A percentile compares a stretch with the other conserved stretches of the same genome.
phyloP scores from a whole-genome alignment of 1,140 invertebrate genomes.

The Palaemon carinicauda region DNA sequence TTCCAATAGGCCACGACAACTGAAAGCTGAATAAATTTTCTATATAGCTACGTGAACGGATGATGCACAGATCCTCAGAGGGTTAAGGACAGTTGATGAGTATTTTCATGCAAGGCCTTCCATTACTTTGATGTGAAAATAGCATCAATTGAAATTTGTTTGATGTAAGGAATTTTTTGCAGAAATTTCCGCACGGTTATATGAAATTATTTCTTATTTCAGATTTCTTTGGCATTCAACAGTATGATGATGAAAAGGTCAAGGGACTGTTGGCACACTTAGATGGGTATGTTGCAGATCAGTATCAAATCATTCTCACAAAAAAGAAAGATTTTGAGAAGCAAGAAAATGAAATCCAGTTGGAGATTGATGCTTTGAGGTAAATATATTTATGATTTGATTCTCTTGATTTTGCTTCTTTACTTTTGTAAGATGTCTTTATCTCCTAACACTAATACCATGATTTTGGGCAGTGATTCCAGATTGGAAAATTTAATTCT shows the following conservation, averaged over 20 bases:
- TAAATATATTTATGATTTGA: not conserved
- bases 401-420: not conserved
- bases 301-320: not conserved
- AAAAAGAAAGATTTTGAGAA: conserved; percentile 33
- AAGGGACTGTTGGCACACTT: conserved; percentile 5
- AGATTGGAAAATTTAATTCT: too few relatives aligned
- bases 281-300: not conserved
- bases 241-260: conserved; percentile 31
- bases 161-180: too few relatives aligned
- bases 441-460: too few relatives aligned
- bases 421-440: not conserved
- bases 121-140: too few relatives aligned
- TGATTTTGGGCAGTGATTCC: too few relatives aligned
- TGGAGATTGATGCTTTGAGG: conserved; percentile 29
- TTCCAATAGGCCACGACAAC: too few relatives aligned
- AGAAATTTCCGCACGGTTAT: not conserved
- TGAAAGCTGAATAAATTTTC: too few relatives aligned
- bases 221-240: conserved; percentile 23
- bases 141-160: too few relatives aligned
- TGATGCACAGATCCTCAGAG: too few relatives aligned
- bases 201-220: not conserved
- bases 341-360: conserved; percentile 12
- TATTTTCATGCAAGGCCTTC: too few relatives aligned
- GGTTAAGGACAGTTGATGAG: too few relatives aligned
- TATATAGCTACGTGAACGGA: too few relatives aligned